Evolutionary conservation across 2,888 invertebrate species (phyloP).

Genomic region (Acleris sparsana): DNA sequence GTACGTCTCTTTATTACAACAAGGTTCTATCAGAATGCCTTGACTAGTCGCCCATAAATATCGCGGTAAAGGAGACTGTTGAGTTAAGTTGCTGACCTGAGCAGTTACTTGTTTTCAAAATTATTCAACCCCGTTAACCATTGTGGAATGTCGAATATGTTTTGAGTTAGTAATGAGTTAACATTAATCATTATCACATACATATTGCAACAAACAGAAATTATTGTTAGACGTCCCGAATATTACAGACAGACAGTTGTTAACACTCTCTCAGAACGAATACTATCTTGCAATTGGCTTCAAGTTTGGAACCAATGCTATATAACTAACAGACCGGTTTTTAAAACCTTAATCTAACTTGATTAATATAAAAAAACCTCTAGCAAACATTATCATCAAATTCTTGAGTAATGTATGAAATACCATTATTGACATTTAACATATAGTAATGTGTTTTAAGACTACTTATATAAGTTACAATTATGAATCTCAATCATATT

Average conservation of each 20-base stretch:
- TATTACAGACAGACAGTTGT: neutral
- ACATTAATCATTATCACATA: conserved; percentile 27
- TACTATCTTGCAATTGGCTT: neutral
- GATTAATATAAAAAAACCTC: neutral
- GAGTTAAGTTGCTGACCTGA: neutral
- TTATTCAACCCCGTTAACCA: conserved; percentile 19
- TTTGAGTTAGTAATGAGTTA: conserved; percentile 33
- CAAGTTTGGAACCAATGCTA: neutral
- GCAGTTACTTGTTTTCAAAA: conserved; percentile 1
- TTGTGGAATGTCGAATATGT: conserved; percentile 69
- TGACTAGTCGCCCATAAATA: neutral
- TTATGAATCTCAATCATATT: conserved; percentile 51
- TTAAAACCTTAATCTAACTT: conserved; percentile 11
- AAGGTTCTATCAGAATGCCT: too few relatives aligned
- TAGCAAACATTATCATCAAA: neutral
- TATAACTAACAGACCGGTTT: conserved; percentile 12
- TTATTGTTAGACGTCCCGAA: neutral
- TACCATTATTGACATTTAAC: conserved; percentile 17
- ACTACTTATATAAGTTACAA: conserved; percentile 40
- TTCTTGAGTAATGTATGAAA: conserved; percentile 1
- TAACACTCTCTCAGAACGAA: neutral
- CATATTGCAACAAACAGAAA: conserved; percentile 7
- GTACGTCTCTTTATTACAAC: too few relatives aligned
- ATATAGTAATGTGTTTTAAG: conserved; percentile 19
- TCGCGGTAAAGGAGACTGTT: neutral